phyloP scores from a whole-genome alignment of 2,888 invertebrate genomes.

The Miltochrista miniata region DNA sequence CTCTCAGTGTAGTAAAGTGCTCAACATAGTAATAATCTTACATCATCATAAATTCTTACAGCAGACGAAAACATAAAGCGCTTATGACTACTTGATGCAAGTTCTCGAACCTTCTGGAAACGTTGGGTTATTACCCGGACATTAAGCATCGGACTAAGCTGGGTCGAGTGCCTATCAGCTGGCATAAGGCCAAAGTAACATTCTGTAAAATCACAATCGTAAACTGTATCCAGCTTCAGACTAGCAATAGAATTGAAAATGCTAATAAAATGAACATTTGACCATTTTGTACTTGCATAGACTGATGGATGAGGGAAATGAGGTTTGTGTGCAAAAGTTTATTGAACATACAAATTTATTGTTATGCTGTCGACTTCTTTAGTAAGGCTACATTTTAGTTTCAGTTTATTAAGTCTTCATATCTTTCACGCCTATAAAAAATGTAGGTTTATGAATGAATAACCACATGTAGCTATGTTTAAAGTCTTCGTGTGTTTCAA shows the following conservation, averaged over 20 bases:
- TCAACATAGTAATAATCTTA: conserved; percentile 25
- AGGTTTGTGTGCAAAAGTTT: not conserved
- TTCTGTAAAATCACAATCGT: conserved; percentile 60
- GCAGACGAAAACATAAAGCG: conserved; percentile 10
- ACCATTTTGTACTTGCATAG: not conserved
- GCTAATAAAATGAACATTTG: conserved; percentile 25
- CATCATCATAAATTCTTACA: conserved; percentile 20
- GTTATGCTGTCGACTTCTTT: too few species aligned
- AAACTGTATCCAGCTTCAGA: conserved; percentile 21
- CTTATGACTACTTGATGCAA: conserved; percentile 32
- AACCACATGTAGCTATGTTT: too few species aligned
- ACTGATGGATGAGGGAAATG: conserved; percentile 19
- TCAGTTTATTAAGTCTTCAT: too few species aligned
- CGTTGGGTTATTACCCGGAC: conserved; percentile 70
- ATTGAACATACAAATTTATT: too few species aligned
- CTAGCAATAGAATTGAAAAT: conserved; percentile 26
- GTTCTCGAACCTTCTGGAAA: conserved; percentile 53
- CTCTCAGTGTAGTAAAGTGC: conserved; percentile 14
- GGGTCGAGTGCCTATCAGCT: conserved; percentile 74
- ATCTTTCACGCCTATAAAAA: not conserved
- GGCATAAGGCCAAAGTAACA: conserved; percentile 70
- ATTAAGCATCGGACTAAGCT: conserved; percentile 61
- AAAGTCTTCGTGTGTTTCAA: too few species aligned
- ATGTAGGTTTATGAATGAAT: not conserved
- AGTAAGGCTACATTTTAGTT: too few species aligned